Conservation (phyloP, 2,888 invertebrate genomes). For the Vesta saturnalis region DNA sequence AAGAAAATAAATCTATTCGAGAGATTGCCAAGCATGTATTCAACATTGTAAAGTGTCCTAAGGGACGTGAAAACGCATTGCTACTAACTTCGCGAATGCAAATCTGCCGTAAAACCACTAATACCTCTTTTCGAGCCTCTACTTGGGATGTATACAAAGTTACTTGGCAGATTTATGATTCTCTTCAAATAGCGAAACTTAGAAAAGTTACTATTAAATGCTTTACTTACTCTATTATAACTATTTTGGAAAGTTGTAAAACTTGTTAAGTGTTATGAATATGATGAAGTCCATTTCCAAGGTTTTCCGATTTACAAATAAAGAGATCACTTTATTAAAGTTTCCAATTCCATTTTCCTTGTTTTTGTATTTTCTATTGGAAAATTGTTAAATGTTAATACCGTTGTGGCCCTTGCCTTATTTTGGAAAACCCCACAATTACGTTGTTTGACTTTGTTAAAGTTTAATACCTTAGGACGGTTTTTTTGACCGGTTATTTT, state of each 20-base stretch:
- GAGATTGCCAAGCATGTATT: constrained; percentile 49
- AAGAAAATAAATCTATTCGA: constrained; percentile 51
- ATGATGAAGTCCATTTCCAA: too few species aligned
- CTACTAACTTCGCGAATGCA: constrained; percentile 58
- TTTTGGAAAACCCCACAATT: too few species aligned
- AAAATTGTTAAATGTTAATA: too few species aligned
- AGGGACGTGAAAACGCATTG: constrained; percentile 55
- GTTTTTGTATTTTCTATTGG: too few species aligned
- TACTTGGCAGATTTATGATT: constrained; percentile 57
- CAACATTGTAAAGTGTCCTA: constrained; percentile 53
- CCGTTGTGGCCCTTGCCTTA: too few species aligned
- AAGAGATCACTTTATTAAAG: too few species aligned
- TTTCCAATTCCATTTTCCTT: too few species aligned
- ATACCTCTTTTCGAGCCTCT: constrained; percentile 55
- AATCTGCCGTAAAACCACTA: constrained; percentile 60
- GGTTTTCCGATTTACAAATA: too few species aligned
- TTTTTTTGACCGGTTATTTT: constrained; percentile 1
- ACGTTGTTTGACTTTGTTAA: neutral
- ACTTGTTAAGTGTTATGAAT: too few species aligned
- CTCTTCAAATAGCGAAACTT: constrained; percentile 44
- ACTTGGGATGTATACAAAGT: constrained; percentile 54
- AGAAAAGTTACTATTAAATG: neutral
- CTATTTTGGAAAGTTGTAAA: too few species aligned
- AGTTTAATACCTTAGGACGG: neutral
- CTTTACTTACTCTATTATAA: too few species aligned